Evolutionary conservation across 2,113 vertebrate species (phyloP), one percentile per base, ranked within the genome.

Genomic region (Phrynosoma platyrhinos): DNA sequence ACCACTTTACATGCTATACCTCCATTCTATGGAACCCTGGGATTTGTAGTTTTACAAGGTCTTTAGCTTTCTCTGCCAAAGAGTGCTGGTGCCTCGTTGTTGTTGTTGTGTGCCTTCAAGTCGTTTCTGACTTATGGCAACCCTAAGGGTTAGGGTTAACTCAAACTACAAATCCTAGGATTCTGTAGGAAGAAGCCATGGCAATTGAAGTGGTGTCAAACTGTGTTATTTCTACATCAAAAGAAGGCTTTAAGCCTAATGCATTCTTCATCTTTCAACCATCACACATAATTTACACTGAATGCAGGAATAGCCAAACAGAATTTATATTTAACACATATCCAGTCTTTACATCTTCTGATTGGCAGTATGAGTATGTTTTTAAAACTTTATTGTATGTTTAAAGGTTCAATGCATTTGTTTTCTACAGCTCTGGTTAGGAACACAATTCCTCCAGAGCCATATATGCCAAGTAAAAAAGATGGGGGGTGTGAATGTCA

Each of bases 251-350:
- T 79, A 84, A 62, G 20, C 52, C 52, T 53, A 83, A 23, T 32
- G 16, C 32, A n/a, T 72, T 84, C 75, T 84, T 84, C 68, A 25
- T 69, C 52, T 77, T 53, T 47, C 47, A 58, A 30, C 42, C 62
- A 52, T 77, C 82, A 69, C 87, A 84, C 75, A 55, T 72, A 62
- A 84, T 84, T 79, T 79, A 84, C 66, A 62, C 47, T 62, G 66
- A 83, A 68, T 78, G 72, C 42, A 68, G n/a, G 78, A 84, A 79
- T 5, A 55, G 82, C 82, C 58, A 68, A 40, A 88, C 68, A 40
- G 58, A 53, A 27, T 76, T 30, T 77, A 68, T 76, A 53, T 53
- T 32, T 83, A 68, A 53, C 71, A 68, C 30, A 79, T 10, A 68
- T 5, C 12, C 62, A 30, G 5, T 23, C 53, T 8, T 86, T 52